A percentile compares a stretch with the other conserved stretches of the same genome.
Evolutionary conservation across 2,888 invertebrate species (phyloP).

Genomic region (Troglohyphantes excavatus): DNA sequence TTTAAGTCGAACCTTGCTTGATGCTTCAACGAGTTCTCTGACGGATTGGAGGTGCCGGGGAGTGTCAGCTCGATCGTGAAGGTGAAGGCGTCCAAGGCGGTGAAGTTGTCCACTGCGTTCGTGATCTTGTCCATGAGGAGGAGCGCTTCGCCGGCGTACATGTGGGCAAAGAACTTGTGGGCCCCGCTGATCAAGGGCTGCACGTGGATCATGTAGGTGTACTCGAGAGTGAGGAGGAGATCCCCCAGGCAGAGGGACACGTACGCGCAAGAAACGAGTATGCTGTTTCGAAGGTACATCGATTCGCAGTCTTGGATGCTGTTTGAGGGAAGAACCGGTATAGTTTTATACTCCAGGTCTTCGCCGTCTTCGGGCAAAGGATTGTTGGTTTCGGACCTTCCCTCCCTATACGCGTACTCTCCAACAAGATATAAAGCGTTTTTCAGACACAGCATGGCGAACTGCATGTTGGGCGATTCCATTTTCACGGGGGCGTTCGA

Average conservation of each 20-base stretch:
- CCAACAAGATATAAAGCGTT: conserved; percentile 91
- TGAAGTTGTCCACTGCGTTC: conserved; percentile 92
- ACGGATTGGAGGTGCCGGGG: conserved; percentile 20
- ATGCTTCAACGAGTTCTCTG: conserved; percentile 66
- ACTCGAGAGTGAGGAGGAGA: conserved; percentile 89
- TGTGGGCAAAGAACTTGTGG: conserved; percentile 89
- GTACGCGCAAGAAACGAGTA: conserved; percentile 91
- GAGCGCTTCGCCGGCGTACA: conserved; percentile 94
- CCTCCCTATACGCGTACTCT: conserved; percentile 82
- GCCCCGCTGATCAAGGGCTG: conserved; percentile 89
- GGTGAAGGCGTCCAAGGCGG: conserved; percentile 83
- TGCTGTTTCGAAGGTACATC: conserved; percentile 84
- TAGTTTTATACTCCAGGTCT: conserved; percentile 78
- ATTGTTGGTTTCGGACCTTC: background rate
- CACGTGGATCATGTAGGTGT: conserved; percentile 88
- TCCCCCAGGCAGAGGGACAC: conserved; percentile 92
- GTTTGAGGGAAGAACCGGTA: conserved; percentile 82
- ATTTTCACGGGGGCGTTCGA: conserved; percentile 91
- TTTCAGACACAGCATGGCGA: conserved; percentile 92
- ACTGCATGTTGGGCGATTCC: conserved; percentile 93
- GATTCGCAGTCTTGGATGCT: conserved; percentile 82
- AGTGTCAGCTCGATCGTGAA: conserved; percentile 74
- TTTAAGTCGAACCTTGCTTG: conserved; percentile 68
- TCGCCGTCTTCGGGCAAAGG: conserved; percentile 76
- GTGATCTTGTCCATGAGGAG: conserved; percentile 90